Base-by-base conservation (phyloP, 2,888 invertebrate genomes). In the Drosophila infuscata region DNA sequence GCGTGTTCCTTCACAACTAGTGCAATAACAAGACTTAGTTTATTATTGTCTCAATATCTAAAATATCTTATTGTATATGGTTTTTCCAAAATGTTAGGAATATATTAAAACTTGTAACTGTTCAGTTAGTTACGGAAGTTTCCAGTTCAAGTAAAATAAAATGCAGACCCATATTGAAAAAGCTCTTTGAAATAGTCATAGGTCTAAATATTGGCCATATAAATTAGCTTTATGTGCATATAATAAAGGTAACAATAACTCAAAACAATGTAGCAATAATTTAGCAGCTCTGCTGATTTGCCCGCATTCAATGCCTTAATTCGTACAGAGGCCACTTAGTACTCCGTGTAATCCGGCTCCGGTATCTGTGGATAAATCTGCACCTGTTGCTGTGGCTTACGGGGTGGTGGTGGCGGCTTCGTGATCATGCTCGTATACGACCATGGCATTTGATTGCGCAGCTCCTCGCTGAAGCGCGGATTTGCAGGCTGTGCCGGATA, bases 381-480 rank as follows among this genome's bases (percentile, higher is more conserved):
- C 81, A 94, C 94, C 33, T 94, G 93, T 38, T 82, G 80, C 32
- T 94, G 89, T 30, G 82, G 88, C 62, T 88, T 92, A 61, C 84
- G 86, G 20, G 88, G 88, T 25, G 90, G 91, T 30, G 83, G 82
- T 5, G 84, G 82, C 0, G 89, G 89, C 53, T 89, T 86, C 9
- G 82, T 80, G 56, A 87, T 78, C 79, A 90, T 83, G 76, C 86
- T 91, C 2, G 92, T 92, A 46, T 95, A 95, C 8, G 95, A 94
- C 95, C 95, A 95, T 17, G 95, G 95, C 83, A 95, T 91, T 90
- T 95, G 95, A 32, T 94, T 94, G 73, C 94, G 94, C 56, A 95
- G 92, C 80, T 94, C 95, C 29, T 94, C 94, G 35, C 90, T 92
- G 20, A 92, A 83, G 2, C 90, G 90, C 7, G 85, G 82, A 70